These are phyloP conservation scores for Trichogramma evanescens DNA, from an alignment of 2,888 invertebrate genomes.

Conservation along the genomic window DNA sequence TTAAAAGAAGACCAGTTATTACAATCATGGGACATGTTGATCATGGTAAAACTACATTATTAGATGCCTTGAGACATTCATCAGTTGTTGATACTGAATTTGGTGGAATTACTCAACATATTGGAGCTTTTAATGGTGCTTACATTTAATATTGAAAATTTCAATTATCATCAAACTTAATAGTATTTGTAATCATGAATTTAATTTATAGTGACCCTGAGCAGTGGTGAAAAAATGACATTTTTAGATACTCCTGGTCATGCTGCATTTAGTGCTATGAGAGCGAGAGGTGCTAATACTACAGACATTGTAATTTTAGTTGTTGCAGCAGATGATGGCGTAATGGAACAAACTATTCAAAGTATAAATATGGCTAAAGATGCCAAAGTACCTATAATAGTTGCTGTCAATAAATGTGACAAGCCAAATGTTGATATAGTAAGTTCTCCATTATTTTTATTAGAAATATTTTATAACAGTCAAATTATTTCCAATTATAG, in stretches of 20 bases:
- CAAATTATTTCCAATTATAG: constrained; percentile 46
- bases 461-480: background rate
- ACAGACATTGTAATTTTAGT: constrained; percentile 94
- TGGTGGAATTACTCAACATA: constrained; percentile 98
- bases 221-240: constrained; percentile 73
- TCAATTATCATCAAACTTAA: background rate
- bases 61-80: constrained; percentile 81
- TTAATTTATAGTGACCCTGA: constrained; percentile 52
- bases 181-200: background rate
- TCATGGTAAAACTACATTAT: constrained; percentile 96
- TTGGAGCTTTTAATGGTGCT: constrained; percentile 87
- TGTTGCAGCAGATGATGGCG: constrained; percentile 97
- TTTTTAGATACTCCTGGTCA: constrained; percentile 99
- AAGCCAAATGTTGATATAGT: constrained; percentile 84
- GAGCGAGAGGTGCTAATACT: constrained; percentile 84
- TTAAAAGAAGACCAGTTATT: constrained; percentile 82
- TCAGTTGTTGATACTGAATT: constrained; percentile 86
- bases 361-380: constrained; percentile 79
- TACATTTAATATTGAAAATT: background rate
- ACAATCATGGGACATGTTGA: constrained; percentile 99
- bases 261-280: constrained; percentile 92
- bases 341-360: constrained; percentile 95
- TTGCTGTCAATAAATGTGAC: constrained; percentile 98
- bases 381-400: constrained; percentile 82
- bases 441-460: constrained; percentile 25